phyloP scores from a whole-genome alignment of 2,888 invertebrate genomes.

The Himalopsyche kuldschensis region DNA sequence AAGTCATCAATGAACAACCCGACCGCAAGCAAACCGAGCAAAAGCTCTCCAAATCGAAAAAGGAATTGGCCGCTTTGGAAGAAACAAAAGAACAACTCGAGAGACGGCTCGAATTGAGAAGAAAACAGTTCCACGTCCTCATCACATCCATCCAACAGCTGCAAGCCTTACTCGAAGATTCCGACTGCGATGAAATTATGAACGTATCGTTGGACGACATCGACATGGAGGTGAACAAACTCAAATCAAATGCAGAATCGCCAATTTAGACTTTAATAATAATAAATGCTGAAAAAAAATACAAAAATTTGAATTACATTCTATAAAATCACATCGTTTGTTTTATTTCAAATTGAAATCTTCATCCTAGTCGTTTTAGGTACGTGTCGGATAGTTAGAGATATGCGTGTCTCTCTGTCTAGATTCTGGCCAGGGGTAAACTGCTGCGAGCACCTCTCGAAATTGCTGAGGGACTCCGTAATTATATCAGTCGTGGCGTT shows the following conservation, averaged over 20 bases:
- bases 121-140: conserved; percentile 88
- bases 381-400: conserved; percentile 90
- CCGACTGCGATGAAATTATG: conserved; percentile 60
- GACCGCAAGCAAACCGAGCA: conserved; percentile 79
- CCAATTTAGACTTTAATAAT: background rate
- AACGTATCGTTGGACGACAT: conserved; percentile 56
- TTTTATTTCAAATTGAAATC: conserved; percentile 50
- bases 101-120: conserved; percentile 75
- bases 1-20: conserved; percentile 87
- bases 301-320: background rate
- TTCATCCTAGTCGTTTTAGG: conserved; percentile 82
- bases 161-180: conserved; percentile 76
- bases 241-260: background rate
- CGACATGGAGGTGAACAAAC: conserved; percentile 34
- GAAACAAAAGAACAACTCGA: conserved; percentile 73
- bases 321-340: conserved; percentile 42
- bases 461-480: conserved; percentile 64
- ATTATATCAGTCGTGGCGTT: conserved; percentile 69
- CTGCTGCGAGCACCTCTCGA: conserved; percentile 62
- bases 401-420: conserved; percentile 72
- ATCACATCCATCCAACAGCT: conserved; percentile 85
- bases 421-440: conserved; percentile 62
- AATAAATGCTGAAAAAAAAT: background rate
- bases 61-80: conserved; percentile 71
- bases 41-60: conserved; percentile 68